A percentile compares a stretch with the other conserved stretches of the same genome.
Conservation (phyloP, 2,113 vertebrate species). For the Gambusia affinis region DNA sequence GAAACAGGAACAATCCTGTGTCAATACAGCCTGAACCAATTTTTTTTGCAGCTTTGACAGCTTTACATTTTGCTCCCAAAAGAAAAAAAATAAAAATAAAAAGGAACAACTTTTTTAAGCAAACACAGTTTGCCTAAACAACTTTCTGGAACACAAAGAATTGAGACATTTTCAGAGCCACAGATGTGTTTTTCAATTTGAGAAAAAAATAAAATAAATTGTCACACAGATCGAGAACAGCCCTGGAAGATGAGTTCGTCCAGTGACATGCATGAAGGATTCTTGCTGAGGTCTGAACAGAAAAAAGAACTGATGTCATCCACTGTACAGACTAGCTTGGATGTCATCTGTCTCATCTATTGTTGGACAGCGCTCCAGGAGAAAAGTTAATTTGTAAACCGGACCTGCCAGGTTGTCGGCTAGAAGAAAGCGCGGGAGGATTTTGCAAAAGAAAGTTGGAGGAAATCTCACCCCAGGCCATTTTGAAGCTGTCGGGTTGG, state of each 20-base stretch:
- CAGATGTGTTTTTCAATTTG: conserved; percentile 1
- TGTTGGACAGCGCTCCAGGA: conserved; percentile 7
- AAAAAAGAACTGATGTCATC: conserved; percentile 29
- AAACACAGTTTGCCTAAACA: neutral
- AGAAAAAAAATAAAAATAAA: neutral
- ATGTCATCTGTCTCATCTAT: conserved; percentile 29
- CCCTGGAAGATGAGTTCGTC: conserved; percentile 28
- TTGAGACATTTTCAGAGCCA: conserved; percentile 1
- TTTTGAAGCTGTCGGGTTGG: conserved; percentile 89
- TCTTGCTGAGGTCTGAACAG: conserved; percentile 27
- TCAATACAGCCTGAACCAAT: neutral
- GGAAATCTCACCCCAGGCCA: conserved; percentile 89
- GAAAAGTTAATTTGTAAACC: conserved; percentile 17
- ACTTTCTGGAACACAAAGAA: neutral
- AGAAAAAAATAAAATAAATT: neutral
- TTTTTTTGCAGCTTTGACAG: neutral
- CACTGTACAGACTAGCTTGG: conserved; percentile 13
- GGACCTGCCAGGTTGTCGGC: conserved; percentile 14
- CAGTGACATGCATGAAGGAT: conserved; percentile 24
- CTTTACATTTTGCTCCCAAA: neutral
- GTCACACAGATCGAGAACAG: neutral
- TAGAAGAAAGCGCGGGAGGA: neutral
- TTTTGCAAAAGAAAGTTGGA: conserved; percentile 1
- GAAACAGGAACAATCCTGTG: neutral
- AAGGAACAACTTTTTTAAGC: neutral